These are phyloP conservation scores for Thumatha senex DNA, from an alignment of 2,888 invertebrate genomes.

Conservation along the genomic window DNA sequence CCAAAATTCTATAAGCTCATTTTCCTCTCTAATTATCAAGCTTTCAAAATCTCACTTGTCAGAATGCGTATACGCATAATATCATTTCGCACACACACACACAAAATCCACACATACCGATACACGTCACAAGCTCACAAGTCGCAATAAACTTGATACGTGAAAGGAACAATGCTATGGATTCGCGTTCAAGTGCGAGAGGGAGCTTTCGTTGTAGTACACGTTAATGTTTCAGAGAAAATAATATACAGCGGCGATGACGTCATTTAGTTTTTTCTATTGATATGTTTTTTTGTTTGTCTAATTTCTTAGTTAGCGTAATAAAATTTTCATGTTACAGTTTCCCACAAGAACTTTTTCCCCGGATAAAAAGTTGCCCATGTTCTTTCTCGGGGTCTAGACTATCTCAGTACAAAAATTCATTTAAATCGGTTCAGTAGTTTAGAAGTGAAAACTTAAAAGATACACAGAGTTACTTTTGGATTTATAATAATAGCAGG, in stretches of 20 bases:
- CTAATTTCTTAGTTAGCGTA: too few species aligned
- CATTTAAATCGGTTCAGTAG: neutral
- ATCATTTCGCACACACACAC: constrained; percentile 19
- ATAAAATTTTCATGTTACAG: too few species aligned
- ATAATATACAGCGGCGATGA: neutral
- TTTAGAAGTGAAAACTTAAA: too few species aligned
- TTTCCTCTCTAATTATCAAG: constrained; percentile 7
- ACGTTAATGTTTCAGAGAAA: constrained; percentile 43
- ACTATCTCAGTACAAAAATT: neutral
- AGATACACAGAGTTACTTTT: too few species aligned
- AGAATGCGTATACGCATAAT: constrained; percentile 23
- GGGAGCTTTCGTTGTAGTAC: constrained; percentile 59
- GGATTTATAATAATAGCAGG: too few species aligned
- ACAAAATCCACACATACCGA: constrained; percentile 1
- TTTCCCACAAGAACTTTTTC: too few species aligned
- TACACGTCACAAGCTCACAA: constrained; percentile 7
- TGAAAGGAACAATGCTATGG: constrained; percentile 73
- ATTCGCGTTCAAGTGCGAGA: constrained; percentile 62
- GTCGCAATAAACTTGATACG: constrained; percentile 63
- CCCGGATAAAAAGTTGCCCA: too few species aligned
- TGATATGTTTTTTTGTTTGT: too few species aligned
- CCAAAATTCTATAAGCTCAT: neutral
- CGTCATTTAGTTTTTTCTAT: neutral
- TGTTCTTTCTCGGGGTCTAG: too few species aligned
- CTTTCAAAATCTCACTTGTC: constrained; percentile 25